Evolutionary conservation across 1,140 invertebrate species (phyloP).

Genomic region (Drosophila bocqueti): DNA sequence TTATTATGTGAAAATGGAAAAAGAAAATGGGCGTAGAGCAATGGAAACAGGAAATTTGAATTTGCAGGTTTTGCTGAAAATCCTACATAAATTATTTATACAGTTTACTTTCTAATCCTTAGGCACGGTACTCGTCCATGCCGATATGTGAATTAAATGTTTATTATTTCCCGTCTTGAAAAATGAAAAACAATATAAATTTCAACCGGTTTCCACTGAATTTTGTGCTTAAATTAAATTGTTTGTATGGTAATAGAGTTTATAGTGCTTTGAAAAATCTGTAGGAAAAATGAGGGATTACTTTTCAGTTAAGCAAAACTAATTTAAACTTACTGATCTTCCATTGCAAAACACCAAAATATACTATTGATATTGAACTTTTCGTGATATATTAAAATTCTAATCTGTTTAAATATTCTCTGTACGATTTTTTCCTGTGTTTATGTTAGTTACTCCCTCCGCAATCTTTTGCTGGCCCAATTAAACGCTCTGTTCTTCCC

Average conservation of each 20-base stretch:
- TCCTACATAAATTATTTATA: not conserved
- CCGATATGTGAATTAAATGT: not conserved
- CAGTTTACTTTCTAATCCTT: not conserved
- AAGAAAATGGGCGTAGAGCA: not conserved
- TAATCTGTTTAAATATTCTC: not conserved
- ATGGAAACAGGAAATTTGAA: too few species aligned
- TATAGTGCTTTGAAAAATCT: not conserved
- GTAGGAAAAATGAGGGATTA: not conserved
- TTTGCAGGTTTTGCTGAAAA: not conserved
- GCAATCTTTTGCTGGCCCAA: conserved; percentile 47
- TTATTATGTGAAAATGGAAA: not conserved
- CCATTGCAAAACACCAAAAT: not conserved
- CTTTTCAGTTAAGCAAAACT: not conserved
- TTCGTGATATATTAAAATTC: not conserved
- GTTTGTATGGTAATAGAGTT: not conserved
- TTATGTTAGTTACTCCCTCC: conserved; percentile 12
- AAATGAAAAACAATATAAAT: not conserved
- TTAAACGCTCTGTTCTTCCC: conserved; percentile 62
- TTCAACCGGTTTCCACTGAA: not conserved
- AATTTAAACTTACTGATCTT: not conserved
- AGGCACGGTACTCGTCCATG: not conserved
- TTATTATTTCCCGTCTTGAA: not conserved
- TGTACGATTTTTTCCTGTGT: not conserved
- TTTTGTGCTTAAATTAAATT: not conserved
- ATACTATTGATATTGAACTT: not conserved